Evolutionary conservation across 1,140 invertebrate genomes (phyloP), one percentile per base, ranked within the genome.

Genomic region (Archivesica marissinica): DNA sequence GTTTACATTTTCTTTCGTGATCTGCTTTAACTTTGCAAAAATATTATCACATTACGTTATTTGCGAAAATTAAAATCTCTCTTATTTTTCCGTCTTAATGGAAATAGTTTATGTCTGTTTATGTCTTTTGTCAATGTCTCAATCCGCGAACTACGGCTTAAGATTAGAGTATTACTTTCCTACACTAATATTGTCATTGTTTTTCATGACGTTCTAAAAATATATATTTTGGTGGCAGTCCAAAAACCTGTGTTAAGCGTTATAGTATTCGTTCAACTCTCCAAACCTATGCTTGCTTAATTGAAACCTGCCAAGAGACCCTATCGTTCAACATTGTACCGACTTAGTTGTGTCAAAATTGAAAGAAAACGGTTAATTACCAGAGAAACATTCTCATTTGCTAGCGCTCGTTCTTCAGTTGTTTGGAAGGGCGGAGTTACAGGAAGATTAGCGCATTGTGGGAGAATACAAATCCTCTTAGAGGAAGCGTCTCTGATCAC

Each of bases 171-270:
- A 68, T 77, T 77, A 54, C 56, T 61, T 68, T 54, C 54, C 33
- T 64, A 77, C 59, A 77, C 72, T 85, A 85, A 85, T 85, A 85
- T 85, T 85, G 77, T 85, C 82, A 68, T 85, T 85, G 72, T 78
- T 70, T 83, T 77, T 52, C 74, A 70, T 56, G 38, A 41, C 72
- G 56, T 85, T 85, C 75, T 50, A 59, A 47, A 56, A 77, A 76
- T 52, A 70, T 77, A 85, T 76, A 77, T 85, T 70, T 77, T 85
- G 72, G 74, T 85, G 33, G 35, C 41, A 77, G 61, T 47, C 82
- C 61, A 85, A 76, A 66, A 56, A 6, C 50, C 17, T 30, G 50
- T 56, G 11, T 75, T n/a, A 85, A 28, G 44, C 30, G 9, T 54
- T 81, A 23, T 50, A 52, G 15, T 54, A 64, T 74, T 74, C 50